Conservation (phyloP, 2,888 invertebrate species). For the Cetonia aurata region DNA sequence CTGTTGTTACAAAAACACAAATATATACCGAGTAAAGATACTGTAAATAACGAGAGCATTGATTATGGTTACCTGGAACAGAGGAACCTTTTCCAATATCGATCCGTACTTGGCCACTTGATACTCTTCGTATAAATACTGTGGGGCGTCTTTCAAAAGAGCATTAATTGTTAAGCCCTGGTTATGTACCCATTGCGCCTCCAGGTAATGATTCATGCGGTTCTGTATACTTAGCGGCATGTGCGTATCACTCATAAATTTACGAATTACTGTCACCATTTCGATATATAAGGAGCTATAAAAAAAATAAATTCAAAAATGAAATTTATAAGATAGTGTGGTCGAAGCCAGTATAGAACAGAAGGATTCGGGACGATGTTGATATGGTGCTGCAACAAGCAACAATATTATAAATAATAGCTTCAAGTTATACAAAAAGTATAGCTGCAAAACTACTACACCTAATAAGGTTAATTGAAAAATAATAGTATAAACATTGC, state of each 20-base stretch:
- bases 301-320: no score
- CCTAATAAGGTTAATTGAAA: no score
- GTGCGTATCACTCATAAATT: slow-evolving; percentile 50
- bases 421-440: no score
- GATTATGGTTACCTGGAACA: slow-evolving; percentile 49
- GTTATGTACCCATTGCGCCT: slow-evolving; percentile 53
- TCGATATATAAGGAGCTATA: slow-evolving; percentile 49
- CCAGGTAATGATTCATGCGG: slow-evolving; percentile 51
- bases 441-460: no score
- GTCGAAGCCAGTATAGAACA: no score
- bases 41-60: not conserved
- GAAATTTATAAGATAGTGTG: no score
- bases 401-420: no score
- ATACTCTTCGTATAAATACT: slow-evolving; percentile 48
- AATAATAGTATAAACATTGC: no score
- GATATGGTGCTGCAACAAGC: no score
- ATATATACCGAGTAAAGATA: no score
- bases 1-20: no score
- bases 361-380: no score
- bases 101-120: slow-evolving; percentile 46
- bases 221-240: slow-evolving; percentile 49
- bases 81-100: slow-evolving; percentile 47
- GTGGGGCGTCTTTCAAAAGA: slow-evolving; percentile 50
- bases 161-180: slow-evolving; percentile 49
- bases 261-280: slow-evolving; percentile 50